Conservation (phyloP, 2,113 vertebrate species). For the Cyrtonyx montezumae region DNA sequence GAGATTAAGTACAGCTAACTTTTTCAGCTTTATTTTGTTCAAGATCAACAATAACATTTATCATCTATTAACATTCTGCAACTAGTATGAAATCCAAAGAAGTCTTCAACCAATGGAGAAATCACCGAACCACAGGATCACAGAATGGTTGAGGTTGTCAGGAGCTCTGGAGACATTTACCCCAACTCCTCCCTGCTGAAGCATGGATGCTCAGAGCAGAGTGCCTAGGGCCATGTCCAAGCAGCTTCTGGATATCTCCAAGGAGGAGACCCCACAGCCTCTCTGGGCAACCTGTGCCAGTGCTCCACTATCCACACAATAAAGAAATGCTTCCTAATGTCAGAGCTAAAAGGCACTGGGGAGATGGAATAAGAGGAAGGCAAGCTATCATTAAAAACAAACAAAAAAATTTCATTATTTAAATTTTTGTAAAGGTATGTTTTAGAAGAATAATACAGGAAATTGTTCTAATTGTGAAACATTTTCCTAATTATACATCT, state of each 20-base stretch:
- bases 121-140: background rate
- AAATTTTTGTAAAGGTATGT: background rate
- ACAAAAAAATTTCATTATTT: background rate
- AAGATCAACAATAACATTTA: background rate
- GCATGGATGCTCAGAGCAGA: background rate
- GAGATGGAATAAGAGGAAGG: background rate
- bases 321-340: background rate
- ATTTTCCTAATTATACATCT: background rate
- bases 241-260: background rate
- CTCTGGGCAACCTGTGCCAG: background rate
- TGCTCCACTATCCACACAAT: background rate
- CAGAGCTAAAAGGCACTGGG: background rate
- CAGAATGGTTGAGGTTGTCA: background rate
- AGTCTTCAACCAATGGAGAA: background rate
- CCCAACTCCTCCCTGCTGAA: background rate
- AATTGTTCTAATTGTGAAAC: background rate
- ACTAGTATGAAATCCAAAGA: background rate
- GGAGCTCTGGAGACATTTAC: background rate
- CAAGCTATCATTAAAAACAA: background rate
- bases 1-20: background rate
- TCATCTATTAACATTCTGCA: background rate
- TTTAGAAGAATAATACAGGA: background rate
- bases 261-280: background rate
- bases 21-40: background rate
- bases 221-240: background rate